A percentile compares a stretch with the other conserved stretches of the same genome.
Conservation (phyloP, 2,888 invertebrate species). For the Eupsilia transversa region DNA sequence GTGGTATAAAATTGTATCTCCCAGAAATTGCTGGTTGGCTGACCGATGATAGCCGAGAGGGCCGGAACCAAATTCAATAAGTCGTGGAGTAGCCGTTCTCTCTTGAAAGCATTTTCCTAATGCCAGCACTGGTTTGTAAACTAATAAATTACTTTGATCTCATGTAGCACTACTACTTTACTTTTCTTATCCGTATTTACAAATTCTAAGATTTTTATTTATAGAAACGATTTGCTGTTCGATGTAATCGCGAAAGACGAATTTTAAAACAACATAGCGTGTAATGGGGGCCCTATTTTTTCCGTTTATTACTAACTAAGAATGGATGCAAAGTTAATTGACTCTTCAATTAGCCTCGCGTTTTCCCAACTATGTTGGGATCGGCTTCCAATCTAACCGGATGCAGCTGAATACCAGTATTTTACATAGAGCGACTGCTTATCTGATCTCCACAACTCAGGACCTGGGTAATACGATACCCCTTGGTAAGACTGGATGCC, state of each 20-base stretch:
- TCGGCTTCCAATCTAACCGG: too few species aligned
- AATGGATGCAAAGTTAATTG: slow-evolving; percentile 31
- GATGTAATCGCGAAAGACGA: not conserved
- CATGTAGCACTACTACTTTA: not conserved
- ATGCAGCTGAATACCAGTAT: too few species aligned
- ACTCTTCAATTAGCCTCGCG: slow-evolving; percentile 25
- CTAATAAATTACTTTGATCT: not conserved
- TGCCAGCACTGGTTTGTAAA: slow-evolving; percentile 3
- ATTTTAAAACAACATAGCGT: slow-evolving; percentile 11
- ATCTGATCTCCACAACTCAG: too few species aligned
- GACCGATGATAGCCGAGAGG: not conserved
- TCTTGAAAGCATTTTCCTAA: not conserved
- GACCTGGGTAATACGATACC: too few species aligned
- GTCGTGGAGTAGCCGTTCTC: not conserved
- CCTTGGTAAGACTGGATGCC: too few species aligned
- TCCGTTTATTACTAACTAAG: slow-evolving; percentile 38
- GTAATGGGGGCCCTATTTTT: slow-evolving; percentile 9
- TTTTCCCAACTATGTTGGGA: too few species aligned
- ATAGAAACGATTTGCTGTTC: not conserved
- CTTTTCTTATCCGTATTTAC: slow-evolving; percentile 12
- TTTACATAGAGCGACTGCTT: too few species aligned
- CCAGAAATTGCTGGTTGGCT: not conserved
- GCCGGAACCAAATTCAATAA: slow-evolving; percentile 21
- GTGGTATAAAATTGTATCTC: not conserved
- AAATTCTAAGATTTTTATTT: slow-evolving; percentile 10